A percentile compares a stretch with the other conserved stretches of the same genome.
Conservation (phyloP, 2,888 invertebrate species). For the Ephialtes manifestator region DNA sequence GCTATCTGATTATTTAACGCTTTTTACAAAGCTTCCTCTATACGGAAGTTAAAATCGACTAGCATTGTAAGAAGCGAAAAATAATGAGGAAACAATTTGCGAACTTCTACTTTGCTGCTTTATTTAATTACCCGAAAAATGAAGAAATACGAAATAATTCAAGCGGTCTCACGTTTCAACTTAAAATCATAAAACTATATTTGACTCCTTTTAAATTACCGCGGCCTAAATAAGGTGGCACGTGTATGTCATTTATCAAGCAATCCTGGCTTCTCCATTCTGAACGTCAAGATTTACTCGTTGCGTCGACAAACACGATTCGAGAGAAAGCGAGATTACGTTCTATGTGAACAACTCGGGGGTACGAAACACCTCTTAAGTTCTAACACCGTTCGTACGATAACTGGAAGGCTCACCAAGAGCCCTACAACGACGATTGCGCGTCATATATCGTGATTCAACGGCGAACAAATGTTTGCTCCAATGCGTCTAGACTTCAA, state of each 20-base stretch:
- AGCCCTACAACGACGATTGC: background rate
- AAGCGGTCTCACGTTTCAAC: background rate
- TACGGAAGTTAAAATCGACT: too few relatives aligned
- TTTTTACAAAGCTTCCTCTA: too few relatives aligned
- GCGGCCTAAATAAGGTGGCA: background rate
- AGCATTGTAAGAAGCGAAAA: too few relatives aligned
- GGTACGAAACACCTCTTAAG: background rate
- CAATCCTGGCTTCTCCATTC: background rate
- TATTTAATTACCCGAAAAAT: too few relatives aligned
- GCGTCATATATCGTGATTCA: slow-evolving; percentile 1
- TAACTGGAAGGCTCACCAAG: slow-evolving; percentile 8
- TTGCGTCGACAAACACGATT: slow-evolving; percentile 2
- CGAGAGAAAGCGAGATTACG: slow-evolving; percentile 1
- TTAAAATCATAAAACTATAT: background rate
- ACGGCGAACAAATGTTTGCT: slow-evolving; percentile 18
- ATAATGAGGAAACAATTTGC: too few relatives aligned
- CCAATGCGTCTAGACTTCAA: background rate
- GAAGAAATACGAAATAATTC: background rate
- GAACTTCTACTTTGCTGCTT: too few relatives aligned
- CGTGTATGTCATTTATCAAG: slow-evolving; percentile 23
- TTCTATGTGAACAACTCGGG: slow-evolving; percentile 5
- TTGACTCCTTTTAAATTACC: background rate
- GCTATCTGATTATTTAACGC: too few relatives aligned
- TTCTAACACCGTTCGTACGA: slow-evolving; percentile 13
- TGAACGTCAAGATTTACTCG: slow-evolving; percentile 28